phyloP scores from a whole-genome alignment of 1,140 invertebrate species.

The Leucophenga varia region DNA sequence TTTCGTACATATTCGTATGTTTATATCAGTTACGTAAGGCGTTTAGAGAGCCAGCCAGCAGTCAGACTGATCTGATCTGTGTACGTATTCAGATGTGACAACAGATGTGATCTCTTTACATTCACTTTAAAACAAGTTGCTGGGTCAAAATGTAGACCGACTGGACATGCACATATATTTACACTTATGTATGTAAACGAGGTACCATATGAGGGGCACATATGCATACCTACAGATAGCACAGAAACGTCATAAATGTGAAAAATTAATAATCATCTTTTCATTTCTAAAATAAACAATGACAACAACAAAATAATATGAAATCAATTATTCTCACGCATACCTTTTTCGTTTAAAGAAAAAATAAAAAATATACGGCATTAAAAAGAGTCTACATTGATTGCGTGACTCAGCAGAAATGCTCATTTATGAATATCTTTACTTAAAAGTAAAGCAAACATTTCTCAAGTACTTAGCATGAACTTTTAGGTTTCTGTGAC shows the following conservation, averaged over 20 bases:
- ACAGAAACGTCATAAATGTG: constrained; percentile 21
- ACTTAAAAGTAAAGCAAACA: constrained; percentile 29
- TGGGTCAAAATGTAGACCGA: too few species aligned
- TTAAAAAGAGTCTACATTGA: constrained; percentile 24
- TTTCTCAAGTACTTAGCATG: constrained; percentile 25
- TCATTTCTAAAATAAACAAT: constrained; percentile 30
- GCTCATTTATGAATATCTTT: constrained; percentile 27
- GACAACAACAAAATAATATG: constrained; percentile 29
- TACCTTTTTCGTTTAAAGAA: constrained; percentile 20
- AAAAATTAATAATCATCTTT: constrained; percentile 25
- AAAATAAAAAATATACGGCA: constrained; percentile 14
- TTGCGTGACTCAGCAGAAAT: constrained; percentile 25
- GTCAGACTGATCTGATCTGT: too few species aligned
- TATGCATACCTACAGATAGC: constrained; percentile 6
- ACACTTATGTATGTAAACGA: neutral
- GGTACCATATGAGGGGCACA: neutral
- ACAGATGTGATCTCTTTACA: too few species aligned
- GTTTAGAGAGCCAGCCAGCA: too few species aligned
- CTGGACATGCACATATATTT: too few species aligned
- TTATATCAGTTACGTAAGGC: too few species aligned
- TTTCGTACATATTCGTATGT: too few species aligned
- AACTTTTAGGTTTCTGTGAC: constrained; percentile 21
- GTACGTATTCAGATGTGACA: too few species aligned
- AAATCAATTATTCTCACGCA: constrained; percentile 33
- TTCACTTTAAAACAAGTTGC: too few species aligned